Conservation (phyloP, 2,888 invertebrate genomes). For the Cybosia mesomella region DNA sequence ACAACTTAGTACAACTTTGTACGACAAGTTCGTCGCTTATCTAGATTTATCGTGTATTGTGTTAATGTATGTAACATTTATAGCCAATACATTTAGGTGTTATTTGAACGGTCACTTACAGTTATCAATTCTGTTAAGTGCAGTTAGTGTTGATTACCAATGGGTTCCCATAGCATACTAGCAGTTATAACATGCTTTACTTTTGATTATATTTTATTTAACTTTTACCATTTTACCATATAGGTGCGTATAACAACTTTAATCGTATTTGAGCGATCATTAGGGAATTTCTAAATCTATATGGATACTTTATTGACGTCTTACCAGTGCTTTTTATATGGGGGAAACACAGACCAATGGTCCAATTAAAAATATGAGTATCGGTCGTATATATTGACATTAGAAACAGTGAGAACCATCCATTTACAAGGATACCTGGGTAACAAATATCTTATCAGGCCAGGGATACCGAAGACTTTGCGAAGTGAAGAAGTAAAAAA, state of each 20-base stretch:
- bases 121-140: slow-evolving; percentile 67
- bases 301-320: no score
- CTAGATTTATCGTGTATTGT: not conserved
- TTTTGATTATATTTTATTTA: not conserved
- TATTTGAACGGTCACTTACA: slow-evolving; percentile 36
- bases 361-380: no score
- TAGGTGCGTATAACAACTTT: no score
- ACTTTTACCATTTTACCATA: not conserved
- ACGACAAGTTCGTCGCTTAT: not conserved
- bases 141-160: slow-evolving; percentile 39
- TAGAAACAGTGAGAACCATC: no score
- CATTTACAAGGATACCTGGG: no score
- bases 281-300: no score
- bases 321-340: not conserved
- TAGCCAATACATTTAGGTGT: slow-evolving; percentile 21
- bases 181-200: not conserved
- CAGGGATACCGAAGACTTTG: no score
- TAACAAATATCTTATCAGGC: no score
- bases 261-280: no score
- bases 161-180: slow-evolving; percentile 23
- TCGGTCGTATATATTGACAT: no score
- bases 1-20: not conserved
- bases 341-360: no score
- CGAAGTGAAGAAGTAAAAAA: no score
- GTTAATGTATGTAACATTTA: slow-evolving; percentile 1